These are phyloP conservation scores for Nibea coibor DNA, from an alignment of 2,113 vertebrate genomes.

Conservation along the genomic window DNA sequence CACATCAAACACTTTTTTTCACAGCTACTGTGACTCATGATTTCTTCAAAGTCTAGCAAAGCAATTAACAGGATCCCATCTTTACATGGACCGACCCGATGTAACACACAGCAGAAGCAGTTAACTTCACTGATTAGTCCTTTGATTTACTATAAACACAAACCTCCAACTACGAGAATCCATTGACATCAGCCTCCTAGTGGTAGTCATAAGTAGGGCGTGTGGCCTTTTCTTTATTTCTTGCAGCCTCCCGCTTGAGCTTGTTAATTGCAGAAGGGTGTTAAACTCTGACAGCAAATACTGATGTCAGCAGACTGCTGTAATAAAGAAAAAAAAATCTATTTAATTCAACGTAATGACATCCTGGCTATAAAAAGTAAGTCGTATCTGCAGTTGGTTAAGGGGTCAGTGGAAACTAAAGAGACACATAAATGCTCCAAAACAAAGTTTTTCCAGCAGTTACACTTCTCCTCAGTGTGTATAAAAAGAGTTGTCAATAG, in stretches of 20 bases:
- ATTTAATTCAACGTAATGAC: background rate
- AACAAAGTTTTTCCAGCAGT: conserved; percentile 13
- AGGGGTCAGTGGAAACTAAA: background rate
- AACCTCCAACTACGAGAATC: background rate
- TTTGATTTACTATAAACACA: conserved; percentile 31
- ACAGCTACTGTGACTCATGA: background rate
- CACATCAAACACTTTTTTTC: too few species aligned
- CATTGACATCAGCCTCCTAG: conserved; percentile 13
- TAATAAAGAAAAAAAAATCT: background rate
- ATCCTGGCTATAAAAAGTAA: background rate
- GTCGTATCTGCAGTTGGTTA: background rate
- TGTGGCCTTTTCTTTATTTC: conserved; percentile 18
- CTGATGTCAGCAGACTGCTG: conserved; percentile 1
- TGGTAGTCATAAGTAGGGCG: conserved; percentile 37
- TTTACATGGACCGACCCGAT: background rate
- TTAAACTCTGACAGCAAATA: conserved; percentile 17
- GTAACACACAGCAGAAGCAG: conserved; percentile 3
- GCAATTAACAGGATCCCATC: background rate
- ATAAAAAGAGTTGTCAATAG: too few species aligned
- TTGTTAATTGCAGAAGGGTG: conserved; percentile 16
- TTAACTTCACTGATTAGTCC: conserved; percentile 3
- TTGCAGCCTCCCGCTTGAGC: conserved; percentile 21
- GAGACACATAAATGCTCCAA: background rate
- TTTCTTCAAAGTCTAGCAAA: background rate
- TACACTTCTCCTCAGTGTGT: too few species aligned